Evolutionary conservation across 2,797 vertebrate species (phyloP).

Genomic region (Sebastes kiyomatsui): DNA sequence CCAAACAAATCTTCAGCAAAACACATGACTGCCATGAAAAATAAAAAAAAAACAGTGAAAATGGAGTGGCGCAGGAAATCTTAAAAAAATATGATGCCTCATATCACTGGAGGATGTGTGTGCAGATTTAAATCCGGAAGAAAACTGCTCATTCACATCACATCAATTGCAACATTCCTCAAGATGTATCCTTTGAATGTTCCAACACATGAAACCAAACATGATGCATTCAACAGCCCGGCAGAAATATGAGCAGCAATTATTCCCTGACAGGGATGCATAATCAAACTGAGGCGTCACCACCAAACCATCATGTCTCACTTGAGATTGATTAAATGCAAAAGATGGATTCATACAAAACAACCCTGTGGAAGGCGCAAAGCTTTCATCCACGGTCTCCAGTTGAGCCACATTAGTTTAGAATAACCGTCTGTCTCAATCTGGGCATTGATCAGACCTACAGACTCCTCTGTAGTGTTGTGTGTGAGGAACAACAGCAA

Average conservation of each 20-base stretch:
- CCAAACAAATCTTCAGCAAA: constrained; percentile 17
- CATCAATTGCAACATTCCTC: background rate
- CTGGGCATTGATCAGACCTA: constrained; percentile 16
- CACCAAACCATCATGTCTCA: constrained; percentile 40
- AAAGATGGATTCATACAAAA: constrained; percentile 4
- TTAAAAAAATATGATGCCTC: background rate
- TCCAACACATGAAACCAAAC: constrained; percentile 2
- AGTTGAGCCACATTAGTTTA: constrained; percentile 12
- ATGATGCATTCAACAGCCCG: background rate
- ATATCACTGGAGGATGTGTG: background rate
- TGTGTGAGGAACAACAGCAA: constrained; percentile 27
- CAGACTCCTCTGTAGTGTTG: constrained; percentile 12
- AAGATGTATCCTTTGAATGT: background rate
- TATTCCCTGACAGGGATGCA: constrained; percentile 47
- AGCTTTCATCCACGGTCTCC: background rate
- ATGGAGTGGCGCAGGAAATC: background rate
- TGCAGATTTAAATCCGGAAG: background rate
- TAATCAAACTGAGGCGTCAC: constrained; percentile 44
- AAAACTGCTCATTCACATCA: background rate
- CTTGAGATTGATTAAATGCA: constrained; percentile 39
- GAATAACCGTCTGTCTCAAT: constrained; percentile 2
- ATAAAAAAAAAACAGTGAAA: background rate
- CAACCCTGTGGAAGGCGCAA: background rate
- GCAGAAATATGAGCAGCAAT: constrained; percentile 34
- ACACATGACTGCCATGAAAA: background rate